A percentile compares a stretch with the other conserved stretches of the same genome.
These are phyloP conservation scores for Heliornis fulica DNA, from an alignment of 2,113 vertebrate species.

Conservation along the genomic window DNA sequence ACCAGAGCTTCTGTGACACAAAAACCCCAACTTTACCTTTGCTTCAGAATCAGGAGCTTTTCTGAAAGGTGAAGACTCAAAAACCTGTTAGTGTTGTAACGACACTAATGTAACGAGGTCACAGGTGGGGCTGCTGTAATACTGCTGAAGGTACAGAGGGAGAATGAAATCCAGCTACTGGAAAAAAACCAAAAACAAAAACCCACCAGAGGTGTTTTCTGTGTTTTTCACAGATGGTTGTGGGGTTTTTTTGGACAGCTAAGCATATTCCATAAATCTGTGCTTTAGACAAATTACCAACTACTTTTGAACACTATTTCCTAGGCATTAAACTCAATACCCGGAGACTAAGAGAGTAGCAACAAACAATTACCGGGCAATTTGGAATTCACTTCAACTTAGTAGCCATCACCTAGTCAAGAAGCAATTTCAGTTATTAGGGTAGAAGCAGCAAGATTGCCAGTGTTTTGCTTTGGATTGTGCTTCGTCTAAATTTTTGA, in stretches of 20 bases:
- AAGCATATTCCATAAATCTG: neutral
- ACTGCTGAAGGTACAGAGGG: neutral
- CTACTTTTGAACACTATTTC: neutral
- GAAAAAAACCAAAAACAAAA: neutral
- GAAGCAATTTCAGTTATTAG: neutral
- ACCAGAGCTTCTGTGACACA: neutral
- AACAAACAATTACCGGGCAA: neutral
- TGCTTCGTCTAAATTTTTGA: neutral
- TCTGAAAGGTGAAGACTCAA: neutral
- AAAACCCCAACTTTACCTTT: neutral
- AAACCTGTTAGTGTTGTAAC: neutral
- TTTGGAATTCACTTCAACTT: neutral
- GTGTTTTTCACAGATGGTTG: neutral
- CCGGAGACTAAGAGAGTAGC: neutral
- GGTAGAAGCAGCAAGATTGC: neutral
- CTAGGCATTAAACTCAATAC: neutral
- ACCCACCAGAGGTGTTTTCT: neutral
- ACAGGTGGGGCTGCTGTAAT: neutral
- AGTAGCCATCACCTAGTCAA: neutral
- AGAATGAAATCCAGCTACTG: neutral
- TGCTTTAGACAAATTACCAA: neutral
- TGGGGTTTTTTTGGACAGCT: neutral
- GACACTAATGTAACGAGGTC: neutral
- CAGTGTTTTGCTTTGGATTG: neutral
- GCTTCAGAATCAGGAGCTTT: neutral